Percentiles rank a stretch among this genome's conserved stretches.
phyloP scores from a whole-genome alignment of 2,888 invertebrate genomes.

The Elgonia sp. region DNA sequence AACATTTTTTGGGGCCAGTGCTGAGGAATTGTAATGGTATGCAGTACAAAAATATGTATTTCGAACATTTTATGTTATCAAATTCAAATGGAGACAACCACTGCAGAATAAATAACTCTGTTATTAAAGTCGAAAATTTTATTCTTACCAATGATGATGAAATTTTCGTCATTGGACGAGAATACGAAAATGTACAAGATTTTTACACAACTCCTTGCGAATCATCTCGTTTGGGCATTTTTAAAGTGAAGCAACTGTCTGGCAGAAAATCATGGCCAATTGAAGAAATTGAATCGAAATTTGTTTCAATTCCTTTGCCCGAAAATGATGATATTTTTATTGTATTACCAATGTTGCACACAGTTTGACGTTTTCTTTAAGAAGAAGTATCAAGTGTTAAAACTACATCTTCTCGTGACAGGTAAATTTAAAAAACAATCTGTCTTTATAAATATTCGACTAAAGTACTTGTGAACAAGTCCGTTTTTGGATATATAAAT shows the following conservation, averaged over 20 bases:
- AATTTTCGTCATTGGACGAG: constrained; percentile 13
- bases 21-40: neutral
- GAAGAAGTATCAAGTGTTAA: too few relatives aligned
- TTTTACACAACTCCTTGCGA: constrained; percentile 17
- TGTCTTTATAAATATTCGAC: too few relatives aligned
- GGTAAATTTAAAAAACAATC: too few relatives aligned
- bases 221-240: constrained; percentile 2
- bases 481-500: too few relatives aligned
- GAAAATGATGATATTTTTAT: neutral
- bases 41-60: constrained; percentile 15
- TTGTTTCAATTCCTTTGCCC: constrained; percentile 19
- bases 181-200: constrained; percentile 19
- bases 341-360: constrained; percentile 27
- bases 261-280: neutral
- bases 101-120: neutral
- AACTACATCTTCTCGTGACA: too few relatives aligned
- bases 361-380: neutral
- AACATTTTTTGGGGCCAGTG: constrained; percentile 16
- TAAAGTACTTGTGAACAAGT: too few relatives aligned
- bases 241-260: constrained; percentile 18
- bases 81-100: constrained; percentile 3
- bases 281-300: constrained; percentile 7
- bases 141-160: neutral
- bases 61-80: constrained; percentile 11
- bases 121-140: constrained; percentile 24